A percentile compares a stretch with the other conserved stretches of the same genome.
These are phyloP conservation scores for human (Homo sapiens) DNA, from an alignment of 2,113 vertebrate genomes.

Conservation along the genomic window DNA sequence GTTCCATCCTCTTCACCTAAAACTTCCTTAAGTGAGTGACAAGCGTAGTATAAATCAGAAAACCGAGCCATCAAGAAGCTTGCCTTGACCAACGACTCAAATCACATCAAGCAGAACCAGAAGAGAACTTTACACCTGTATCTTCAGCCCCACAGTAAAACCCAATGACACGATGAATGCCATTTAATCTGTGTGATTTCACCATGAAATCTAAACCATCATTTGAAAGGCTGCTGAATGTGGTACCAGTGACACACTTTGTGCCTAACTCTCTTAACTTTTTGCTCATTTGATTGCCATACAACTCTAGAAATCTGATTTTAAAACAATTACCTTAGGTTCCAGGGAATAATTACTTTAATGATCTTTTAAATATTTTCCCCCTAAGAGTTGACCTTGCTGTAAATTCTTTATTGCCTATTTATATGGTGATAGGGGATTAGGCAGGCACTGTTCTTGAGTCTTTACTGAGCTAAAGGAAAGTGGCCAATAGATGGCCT, in stretches of 20 bases:
- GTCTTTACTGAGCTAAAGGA: constrained; percentile 60
- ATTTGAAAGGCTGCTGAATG: constrained; percentile 31
- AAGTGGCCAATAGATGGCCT: constrained; percentile 41
- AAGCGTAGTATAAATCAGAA: constrained; percentile 15
- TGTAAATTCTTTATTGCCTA: constrained; percentile 74
- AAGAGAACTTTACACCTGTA: not conserved
- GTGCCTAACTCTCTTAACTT: constrained; percentile 40
- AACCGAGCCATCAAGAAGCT: not conserved
- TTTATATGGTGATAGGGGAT: constrained; percentile 71
- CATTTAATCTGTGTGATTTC: not conserved
- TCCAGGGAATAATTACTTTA: constrained; percentile 73
- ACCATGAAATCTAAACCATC: constrained; percentile 21
- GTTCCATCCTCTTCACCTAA: not conserved
- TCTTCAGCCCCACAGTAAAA: not conserved
- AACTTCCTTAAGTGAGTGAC: constrained; percentile 28
- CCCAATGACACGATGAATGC: not conserved
- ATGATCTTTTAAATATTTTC: constrained; percentile 74
- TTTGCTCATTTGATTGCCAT: not conserved
- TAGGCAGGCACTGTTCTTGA: constrained; percentile 61
- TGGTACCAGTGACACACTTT: not conserved
- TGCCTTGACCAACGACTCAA: not conserved
- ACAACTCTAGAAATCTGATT: constrained; percentile 63
- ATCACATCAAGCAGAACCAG: not conserved
- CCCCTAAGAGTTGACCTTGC: constrained; percentile 57
- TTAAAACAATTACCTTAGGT: constrained; percentile 68